phyloP scores from a whole-genome alignment of 2,888 invertebrate species.

The Drosophila mimica region DNA sequence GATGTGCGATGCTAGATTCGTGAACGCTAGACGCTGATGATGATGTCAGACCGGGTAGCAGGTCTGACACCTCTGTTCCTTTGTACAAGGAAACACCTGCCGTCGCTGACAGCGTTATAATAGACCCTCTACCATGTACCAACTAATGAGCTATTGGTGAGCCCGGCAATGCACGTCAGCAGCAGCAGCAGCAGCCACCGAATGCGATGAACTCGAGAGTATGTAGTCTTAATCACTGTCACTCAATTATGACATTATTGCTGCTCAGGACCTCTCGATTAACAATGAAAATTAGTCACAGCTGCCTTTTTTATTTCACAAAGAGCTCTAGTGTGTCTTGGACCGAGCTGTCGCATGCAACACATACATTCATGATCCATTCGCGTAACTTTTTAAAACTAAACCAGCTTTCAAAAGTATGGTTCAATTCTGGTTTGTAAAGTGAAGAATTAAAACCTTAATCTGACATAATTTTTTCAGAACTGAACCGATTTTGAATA shows the following conservation, averaged over 20 bases:
- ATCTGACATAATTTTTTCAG: too few relatives aligned
- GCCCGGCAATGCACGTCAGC: slow-evolving; percentile 35
- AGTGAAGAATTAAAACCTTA: too few relatives aligned
- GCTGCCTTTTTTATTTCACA: background rate
- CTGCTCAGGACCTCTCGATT: background rate
- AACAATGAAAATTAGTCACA: background rate
- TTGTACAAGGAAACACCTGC: slow-evolving; percentile 30
- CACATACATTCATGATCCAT: background rate
- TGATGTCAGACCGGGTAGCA: slow-evolving; percentile 5
- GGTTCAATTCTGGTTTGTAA: background rate
- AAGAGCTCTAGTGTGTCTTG: background rate
- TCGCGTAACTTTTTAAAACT: background rate
- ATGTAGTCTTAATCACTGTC: slow-evolving; percentile 57
- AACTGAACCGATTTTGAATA: too few relatives aligned
- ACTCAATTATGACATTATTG: slow-evolving; percentile 22
- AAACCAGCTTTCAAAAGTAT: background rate
- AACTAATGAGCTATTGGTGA: slow-evolving; percentile 73
- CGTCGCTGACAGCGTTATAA: slow-evolving; percentile 60
- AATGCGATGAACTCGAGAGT: slow-evolving; percentile 31
- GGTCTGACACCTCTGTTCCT: slow-evolving; percentile 34
- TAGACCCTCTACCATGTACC: slow-evolving; percentile 38
- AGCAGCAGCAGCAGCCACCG: slow-evolving; percentile 49
- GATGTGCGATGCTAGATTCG: slow-evolving; percentile 35
- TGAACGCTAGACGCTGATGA: slow-evolving; percentile 9
- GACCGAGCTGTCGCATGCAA: background rate